A percentile compares a stretch with the other conserved stretches of the same genome.
Evolutionary conservation across 1,140 invertebrate genomes (phyloP).

Genomic region (Sycobia sp.): DNA sequence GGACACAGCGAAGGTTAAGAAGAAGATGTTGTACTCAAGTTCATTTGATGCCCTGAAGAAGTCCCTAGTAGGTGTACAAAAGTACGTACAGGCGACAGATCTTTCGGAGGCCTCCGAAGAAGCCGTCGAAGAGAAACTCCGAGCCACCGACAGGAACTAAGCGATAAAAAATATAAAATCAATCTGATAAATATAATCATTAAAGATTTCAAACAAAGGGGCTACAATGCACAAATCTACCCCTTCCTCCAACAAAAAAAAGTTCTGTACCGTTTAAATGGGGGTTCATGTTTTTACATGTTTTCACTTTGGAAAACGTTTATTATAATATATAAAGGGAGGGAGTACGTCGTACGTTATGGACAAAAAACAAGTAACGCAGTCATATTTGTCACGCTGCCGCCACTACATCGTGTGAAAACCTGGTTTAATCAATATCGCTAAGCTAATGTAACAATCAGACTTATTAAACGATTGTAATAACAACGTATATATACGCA

Average conservation of each 20-base stretch:
- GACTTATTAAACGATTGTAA: slow-evolving; percentile 59
- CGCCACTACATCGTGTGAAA: slow-evolving; percentile 54
- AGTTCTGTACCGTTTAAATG: slow-evolving; percentile 55
- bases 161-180: slow-evolving; percentile 43
- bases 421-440: slow-evolving; percentile 31
- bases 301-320: slow-evolving; percentile 58
- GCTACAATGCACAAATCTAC: slow-evolving; percentile 53
- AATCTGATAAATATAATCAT: slow-evolving; percentile 46
- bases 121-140: slow-evolving; percentile 89
- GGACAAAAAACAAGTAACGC: slow-evolving; percentile 40
- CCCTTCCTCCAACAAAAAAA: slow-evolving; percentile 50
- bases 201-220: slow-evolving; percentile 49
- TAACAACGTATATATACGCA: slow-evolving; percentile 55
- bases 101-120: slow-evolving; percentile 88
- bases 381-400: slow-evolving; percentile 52
- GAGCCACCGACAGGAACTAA: slow-evolving; percentile 90
- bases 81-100: slow-evolving; percentile 95
- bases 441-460: slow-evolving; percentile 53
- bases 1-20: slow-evolving; percentile 95
- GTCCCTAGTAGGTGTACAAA: slow-evolving; percentile 92
- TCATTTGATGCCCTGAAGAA: slow-evolving; percentile 96
- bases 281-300: slow-evolving; percentile 58
- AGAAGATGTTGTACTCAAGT: slow-evolving; percentile 99
- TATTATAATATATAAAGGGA: slow-evolving; percentile 43
- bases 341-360: slow-evolving; percentile 28